Conservation (phyloP, 1,140 invertebrate species). For the Probaryconus sp. region DNA sequence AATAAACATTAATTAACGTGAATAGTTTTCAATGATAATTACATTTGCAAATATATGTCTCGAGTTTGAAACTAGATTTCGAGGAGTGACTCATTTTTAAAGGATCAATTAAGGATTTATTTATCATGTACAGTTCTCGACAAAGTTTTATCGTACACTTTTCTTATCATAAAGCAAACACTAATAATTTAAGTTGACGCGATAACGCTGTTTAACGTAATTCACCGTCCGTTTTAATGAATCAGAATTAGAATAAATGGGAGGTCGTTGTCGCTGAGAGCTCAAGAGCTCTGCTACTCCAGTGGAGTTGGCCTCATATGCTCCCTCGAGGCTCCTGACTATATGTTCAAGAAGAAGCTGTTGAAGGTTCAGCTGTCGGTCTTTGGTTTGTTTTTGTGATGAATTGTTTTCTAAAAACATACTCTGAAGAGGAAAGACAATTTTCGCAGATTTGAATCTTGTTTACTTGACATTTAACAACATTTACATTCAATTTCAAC, state of each 20-base stretch:
- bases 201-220: slow-evolving; percentile 55
- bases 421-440: neutral
- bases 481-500: no score
- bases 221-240: slow-evolving; percentile 57
- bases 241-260: slow-evolving; percentile 64
- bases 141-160: no score
- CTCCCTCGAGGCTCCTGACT: neutral
- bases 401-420: neutral
- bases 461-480: neutral
- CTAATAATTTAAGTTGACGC: slow-evolving; percentile 47
- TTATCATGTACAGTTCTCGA: neutral
- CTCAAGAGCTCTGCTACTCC: slow-evolving; percentile 6
- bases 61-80: no score
- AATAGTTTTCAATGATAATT: no score
- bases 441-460: neutral
- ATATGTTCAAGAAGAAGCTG: neutral
- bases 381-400: neutral
- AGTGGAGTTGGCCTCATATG: slow-evolving; percentile 1
- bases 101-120: no score
- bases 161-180: slow-evolving; percentile 16
- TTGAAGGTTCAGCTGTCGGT: neutral
- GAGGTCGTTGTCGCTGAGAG: slow-evolving; percentile 54
- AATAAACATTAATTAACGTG: no score
- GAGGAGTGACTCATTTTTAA: no score
- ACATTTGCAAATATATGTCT: no score